phyloP scores from a whole-genome alignment of 2,797 vertebrate species.

The Falco cherrug region DNA sequence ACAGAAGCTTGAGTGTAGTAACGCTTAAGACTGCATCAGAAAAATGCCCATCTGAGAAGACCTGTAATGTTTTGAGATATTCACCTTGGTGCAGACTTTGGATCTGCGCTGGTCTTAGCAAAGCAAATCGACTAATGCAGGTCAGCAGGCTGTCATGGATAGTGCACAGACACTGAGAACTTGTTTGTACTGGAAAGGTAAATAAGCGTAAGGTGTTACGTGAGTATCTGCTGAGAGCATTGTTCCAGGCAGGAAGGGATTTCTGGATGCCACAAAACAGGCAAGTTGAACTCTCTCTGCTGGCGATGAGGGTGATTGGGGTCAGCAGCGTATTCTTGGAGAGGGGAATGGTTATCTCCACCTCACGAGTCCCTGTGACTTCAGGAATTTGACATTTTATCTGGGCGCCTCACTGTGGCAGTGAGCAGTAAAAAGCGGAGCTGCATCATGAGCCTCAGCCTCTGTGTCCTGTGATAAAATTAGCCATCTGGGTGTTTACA shows the following conservation, averaged over 20 bases:
- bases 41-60: neutral
- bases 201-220: neutral
- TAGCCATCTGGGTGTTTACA: conserved; percentile 72
- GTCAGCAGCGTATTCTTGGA: neutral
- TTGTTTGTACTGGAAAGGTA: neutral
- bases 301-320: neutral
- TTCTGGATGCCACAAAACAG: neutral
- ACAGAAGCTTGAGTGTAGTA: neutral
- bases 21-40: neutral
- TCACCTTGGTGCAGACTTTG: neutral
- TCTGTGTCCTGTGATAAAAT: conserved; percentile 67
- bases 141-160: neutral
- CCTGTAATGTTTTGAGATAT: neutral
- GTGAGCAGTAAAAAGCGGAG: conserved; percentile 3
- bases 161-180: neutral
- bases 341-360: neutral
- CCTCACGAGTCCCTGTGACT: neutral
- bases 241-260: neutral
- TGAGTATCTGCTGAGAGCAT: neutral
- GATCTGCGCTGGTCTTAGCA: neutral
- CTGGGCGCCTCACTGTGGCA: neutral
- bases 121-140: neutral
- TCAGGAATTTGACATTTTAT: neutral
- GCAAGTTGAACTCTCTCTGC: neutral
- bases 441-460: conserved; percentile 17